Evolutionary conservation across 2,888 invertebrate genomes (phyloP), one percentile per base, ranked within the genome.

Genomic region (Lamellibrachia columna): DNA sequence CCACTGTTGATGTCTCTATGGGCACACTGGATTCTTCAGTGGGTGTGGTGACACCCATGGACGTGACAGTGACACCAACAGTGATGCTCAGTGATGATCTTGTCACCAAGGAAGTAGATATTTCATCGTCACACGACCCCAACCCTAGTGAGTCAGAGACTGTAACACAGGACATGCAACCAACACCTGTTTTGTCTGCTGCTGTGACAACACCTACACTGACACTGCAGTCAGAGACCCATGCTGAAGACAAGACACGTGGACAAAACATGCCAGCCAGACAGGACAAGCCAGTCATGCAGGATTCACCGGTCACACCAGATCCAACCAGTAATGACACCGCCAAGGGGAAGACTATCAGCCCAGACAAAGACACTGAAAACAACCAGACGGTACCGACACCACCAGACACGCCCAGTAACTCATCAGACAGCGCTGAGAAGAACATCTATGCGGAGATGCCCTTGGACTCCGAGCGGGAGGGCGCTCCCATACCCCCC

Each of bases 271-370:
- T 22, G 75, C 22, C 75, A 75, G 75, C 15, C 75, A 75, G 75
- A 75, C 75, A 75, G 75, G 75, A 75, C 75, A 75, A 75, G 22
- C 75, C 75, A 1, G 75, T 75, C 22, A n/a, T 2, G 3, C 22
- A 75, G 75, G 75, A 75, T 94, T 8, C 90, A 94, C 75, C 93
- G 75, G 75, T 22, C 93, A 7, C 90, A 94, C 75, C 93, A 94
- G 1, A 90, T 93, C n/a, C 93, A 93, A 53, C 92, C 75, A 60
- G 92, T 91, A 53, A 91, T 92, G 92, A 75, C 75, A 75, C 75
- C 75, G 22, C 75, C 6, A 75, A 75, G 75, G 75, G 4, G n/a
- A 75, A 75, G 22, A 6, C 75, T n/a, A 75, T 22, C 75, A 22
- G n/a, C 22, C 15, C 75, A 22, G 75, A n/a, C 22, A 75, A 75